These are phyloP conservation scores for Porites rus DNA, from an alignment of 92 coral and sea anemone genomes.

Conservation along the genomic window DNA sequence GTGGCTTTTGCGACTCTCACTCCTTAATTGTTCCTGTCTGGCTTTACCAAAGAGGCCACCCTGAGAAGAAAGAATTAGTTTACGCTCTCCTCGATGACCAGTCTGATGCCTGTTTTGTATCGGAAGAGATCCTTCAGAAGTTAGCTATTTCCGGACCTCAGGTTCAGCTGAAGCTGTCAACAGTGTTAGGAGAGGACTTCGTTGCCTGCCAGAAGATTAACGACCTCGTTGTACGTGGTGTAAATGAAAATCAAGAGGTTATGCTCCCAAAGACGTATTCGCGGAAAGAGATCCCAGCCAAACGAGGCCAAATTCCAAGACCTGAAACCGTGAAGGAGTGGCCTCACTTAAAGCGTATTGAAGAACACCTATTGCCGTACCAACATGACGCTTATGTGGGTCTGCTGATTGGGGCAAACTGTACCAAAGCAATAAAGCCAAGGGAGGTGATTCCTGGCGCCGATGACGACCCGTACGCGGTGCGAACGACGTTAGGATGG, in stretches of 20 bases:
- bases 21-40: conserved; percentile 62
- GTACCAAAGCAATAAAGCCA: too few relatives aligned
- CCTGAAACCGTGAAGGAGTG: conserved; percentile 57
- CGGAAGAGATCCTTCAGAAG: conserved; percentile 5
- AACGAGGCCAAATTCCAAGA: conserved; percentile 56
- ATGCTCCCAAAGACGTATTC: conserved; percentile 58
- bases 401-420: neutral
- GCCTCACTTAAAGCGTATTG: conserved; percentile 44
- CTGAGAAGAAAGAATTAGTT: conserved; percentile 15
- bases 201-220: conserved; percentile 27
- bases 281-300: conserved; percentile 56
- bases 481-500: conserved; percentile 30
- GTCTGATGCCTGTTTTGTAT: conserved; percentile 54
- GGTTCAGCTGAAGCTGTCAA: neutral
- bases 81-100: conserved; percentile 46
- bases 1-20: neutral
- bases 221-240: conserved; percentile 42
- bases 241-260: conserved; percentile 36
- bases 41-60: conserved; percentile 30
- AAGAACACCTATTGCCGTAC: neutral
- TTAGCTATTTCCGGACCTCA: conserved; percentile 30
- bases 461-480: conserved; percentile 32
- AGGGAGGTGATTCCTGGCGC: neutral
- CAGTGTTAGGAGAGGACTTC: conserved; percentile 43
- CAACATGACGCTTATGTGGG: conserved; percentile 5